Base-by-base conservation (phyloP, 1,140 invertebrate species). In the Neodiprion virginianus region DNA sequence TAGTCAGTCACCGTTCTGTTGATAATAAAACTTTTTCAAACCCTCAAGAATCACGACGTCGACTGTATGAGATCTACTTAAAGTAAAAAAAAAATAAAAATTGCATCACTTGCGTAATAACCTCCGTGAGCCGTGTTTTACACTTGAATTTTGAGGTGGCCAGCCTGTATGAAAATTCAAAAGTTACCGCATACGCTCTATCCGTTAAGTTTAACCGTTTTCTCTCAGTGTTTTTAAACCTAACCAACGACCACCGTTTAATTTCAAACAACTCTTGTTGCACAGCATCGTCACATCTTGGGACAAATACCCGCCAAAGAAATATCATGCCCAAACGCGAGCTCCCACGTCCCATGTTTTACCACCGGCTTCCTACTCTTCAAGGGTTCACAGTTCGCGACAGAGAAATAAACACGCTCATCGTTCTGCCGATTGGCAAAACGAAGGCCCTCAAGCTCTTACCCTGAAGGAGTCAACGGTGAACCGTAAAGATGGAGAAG, bases 291-390 rank as follows among this genome's bases (percentile, higher is more conserved):
- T 61, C 11, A 11, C 53, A 61, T 11, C 47, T 73, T 14, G 23
- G 49, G 4, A 78, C 75, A 17, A 74, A 67, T 66, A 81, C 75
- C 75, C 77, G 0, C 76, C 81, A 7, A 83, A 77, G 48, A 81
- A 82, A 17, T 79, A 79, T 72, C 65, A 78, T 12, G 61, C 68
- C n/a, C 66, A 68, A 48, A 23, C 21, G 7, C 21, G 70, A 11
- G 21, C 1, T 14, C 2, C 70, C 2, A 71, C 70, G 7, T 17
- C 70, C 9, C 48, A 47, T 12, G 70, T 71, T 23, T 48, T 28
- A 23, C 23, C 40, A 10, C 70, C 40, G 40, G 10, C 67, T 61
- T 61, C 53, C 53, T 61, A 61, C 53, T 12, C 53, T 61, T 61
- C 53, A n/a, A 8, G 7, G 53, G 53, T 8, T 61, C 53, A 8